Conservation (phyloP, 2,888 invertebrate genomes). For the Ceraclea dissimilis region DNA sequence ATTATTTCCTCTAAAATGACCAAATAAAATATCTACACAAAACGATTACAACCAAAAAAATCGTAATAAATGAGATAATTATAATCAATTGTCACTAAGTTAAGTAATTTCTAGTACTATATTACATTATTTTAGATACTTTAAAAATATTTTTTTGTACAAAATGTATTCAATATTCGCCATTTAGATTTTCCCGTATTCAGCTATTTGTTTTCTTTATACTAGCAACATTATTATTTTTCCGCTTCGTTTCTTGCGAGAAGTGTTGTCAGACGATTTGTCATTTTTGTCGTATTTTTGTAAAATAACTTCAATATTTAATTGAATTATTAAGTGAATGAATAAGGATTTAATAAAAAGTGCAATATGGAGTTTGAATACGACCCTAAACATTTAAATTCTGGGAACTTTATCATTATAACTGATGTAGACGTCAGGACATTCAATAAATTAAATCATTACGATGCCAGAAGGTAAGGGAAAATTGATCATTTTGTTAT, state of each 20-base stretch:
- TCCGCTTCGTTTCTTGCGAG: not conserved
- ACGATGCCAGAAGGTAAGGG: constrained; percentile 18
- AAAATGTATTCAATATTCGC: too few relatives aligned
- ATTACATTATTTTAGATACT: too few relatives aligned
- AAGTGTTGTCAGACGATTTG: not conserved
- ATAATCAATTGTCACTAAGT: too few relatives aligned
- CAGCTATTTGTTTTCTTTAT: not conserved
- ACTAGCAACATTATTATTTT: not conserved
- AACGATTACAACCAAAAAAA: too few relatives aligned
- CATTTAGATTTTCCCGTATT: too few relatives aligned
- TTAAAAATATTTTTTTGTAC: too few relatives aligned
- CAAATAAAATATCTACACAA: too few relatives aligned
- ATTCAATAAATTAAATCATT: constrained; percentile 16
- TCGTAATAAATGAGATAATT: too few relatives aligned
- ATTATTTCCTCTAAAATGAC: too few relatives aligned
- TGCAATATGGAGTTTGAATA: constrained; percentile 20
- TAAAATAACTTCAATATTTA: not conserved
- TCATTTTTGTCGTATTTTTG: not conserved
- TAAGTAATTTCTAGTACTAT: too few relatives aligned
- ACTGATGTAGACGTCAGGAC: constrained; percentile 13
- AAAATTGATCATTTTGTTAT: constrained; percentile 10
- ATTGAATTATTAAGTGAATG: not conserved
- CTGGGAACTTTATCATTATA: constrained; percentile 13
- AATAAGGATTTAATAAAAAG: not conserved
- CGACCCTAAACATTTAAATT: constrained; percentile 8